These are phyloP conservation scores for Pristionchus pacificus DNA, from an alignment of 1,140 invertebrate species.

Conservation along the genomic window DNA sequence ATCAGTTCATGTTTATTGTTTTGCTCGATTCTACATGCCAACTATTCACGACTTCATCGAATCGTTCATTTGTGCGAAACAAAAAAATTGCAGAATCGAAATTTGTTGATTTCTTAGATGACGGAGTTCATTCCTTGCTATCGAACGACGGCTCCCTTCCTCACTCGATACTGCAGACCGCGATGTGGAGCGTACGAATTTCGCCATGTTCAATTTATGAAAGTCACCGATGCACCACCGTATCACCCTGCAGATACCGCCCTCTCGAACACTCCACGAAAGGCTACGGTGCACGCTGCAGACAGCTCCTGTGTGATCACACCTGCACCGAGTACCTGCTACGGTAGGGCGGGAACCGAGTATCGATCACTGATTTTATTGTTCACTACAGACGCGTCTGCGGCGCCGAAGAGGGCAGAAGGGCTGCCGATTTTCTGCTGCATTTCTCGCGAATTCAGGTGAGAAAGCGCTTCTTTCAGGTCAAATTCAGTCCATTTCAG, in stretches of 20 bases:
- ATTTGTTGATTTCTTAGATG: constrained; percentile 54
- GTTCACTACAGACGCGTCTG: constrained; percentile 19
- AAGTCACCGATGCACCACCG: no score
- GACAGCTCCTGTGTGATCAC: constrained; percentile 49
- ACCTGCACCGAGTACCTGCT: constrained; percentile 44
- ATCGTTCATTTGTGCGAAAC: no score
- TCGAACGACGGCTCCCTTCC: constrained; percentile 34
- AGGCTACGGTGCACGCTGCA: constrained; percentile 33
- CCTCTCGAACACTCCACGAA: not conserved
- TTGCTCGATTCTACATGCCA: no score
- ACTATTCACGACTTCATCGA: no score
- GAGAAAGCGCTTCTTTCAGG: not conserved
- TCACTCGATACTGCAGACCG: constrained; percentile 49
- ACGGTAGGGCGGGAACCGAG: not conserved
- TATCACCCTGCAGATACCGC: not conserved
- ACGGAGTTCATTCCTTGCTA: constrained; percentile 47
- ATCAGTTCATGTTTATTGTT: no score
- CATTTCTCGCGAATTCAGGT: constrained; percentile 52
- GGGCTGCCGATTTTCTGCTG: constrained; percentile 44
- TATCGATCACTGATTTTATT: not conserved
- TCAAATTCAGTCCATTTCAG: constrained; percentile 24
- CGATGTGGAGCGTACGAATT: constrained; percentile 26
- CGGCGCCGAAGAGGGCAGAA: constrained; percentile 33
- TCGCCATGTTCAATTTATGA: not conserved
- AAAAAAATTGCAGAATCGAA: no score